Evolutionary conservation across 2,797 vertebrate species (phyloP).

Genomic region (Anisognathus igniventris): DNA sequence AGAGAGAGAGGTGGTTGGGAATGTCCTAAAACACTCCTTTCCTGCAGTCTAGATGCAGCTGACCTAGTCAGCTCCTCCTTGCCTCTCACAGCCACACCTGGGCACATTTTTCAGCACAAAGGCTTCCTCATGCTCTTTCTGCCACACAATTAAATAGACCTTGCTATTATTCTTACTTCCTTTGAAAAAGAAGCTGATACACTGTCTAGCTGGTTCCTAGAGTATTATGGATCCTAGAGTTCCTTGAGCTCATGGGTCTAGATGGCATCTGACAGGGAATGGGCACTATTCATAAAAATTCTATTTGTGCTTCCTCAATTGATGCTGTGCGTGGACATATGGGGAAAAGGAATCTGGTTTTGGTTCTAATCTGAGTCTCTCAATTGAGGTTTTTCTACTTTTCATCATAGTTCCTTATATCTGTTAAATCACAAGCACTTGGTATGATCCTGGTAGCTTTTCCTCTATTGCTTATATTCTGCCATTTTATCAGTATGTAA

Average conservation of each 20-base stretch:
- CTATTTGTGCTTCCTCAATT: neutral
- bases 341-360: neutral
- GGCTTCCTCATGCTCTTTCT: neutral
- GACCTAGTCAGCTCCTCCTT: neutral
- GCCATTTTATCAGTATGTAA: neutral
- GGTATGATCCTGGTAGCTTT: neutral
- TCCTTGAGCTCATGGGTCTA: neutral
- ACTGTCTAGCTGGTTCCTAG: neutral
- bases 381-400: neutral
- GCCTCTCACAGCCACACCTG: neutral
- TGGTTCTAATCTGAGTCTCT: neutral
- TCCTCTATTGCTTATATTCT: neutral
- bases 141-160: neutral
- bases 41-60: neutral
- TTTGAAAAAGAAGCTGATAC: neutral
- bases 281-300: neutral
- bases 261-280: fast-evolving
- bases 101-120: neutral
- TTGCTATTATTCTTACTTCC: neutral
- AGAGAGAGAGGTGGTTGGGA: neutral
- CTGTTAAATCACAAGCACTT: neutral
- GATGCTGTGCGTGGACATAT: neutral
- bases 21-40: neutral
- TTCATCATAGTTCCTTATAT: neutral
- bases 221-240: neutral